phyloP scores from a whole-genome alignment of 2,888 invertebrate species.

The Steinernema hermaphroditum region DNA sequence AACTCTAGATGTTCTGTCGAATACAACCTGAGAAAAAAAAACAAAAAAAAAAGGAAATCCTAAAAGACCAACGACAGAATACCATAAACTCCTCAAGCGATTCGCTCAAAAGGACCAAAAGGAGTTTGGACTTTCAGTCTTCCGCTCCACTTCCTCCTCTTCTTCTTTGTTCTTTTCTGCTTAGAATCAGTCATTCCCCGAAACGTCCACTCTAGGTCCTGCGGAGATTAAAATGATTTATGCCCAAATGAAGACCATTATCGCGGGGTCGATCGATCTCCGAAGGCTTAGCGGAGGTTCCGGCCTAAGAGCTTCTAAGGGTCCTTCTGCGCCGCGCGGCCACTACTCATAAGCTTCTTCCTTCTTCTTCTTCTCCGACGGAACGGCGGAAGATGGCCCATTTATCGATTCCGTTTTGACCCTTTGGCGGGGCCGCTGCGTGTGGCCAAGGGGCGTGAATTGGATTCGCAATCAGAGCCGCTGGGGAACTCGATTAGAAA shows the following conservation, averaged over 20 bases:
- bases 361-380: not conserved
- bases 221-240: slow-evolving; percentile 27
- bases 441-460: slow-evolving; percentile 7
- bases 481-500: slow-evolving; percentile 14
- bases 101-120: no score
- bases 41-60: not conserved
- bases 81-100: no score
- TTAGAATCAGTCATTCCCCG: not conserved
- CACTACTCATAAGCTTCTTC: slow-evolving; percentile 18
- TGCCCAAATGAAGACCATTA: slow-evolving; percentile 23
- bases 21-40: no score
- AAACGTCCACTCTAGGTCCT: not conserved
- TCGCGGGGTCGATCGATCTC: not conserved
- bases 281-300: slow-evolving; percentile 15
- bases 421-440: slow-evolving; percentile 12
- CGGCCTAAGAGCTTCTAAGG: slow-evolving; percentile 10
- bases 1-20: no score
- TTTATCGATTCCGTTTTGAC: slow-evolving; percentile 28
- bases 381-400: slow-evolving; percentile 1
- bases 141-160: not conserved
- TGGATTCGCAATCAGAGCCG: slow-evolving; percentile 21
- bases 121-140: no score
- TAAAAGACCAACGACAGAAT: no score
- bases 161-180: not conserved
- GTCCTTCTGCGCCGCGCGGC: slow-evolving; percentile 23